Percentiles rank a stretch among this genome's conserved stretches.
These are phyloP conservation scores for Ophion ellenae DNA, from an alignment of 2,888 invertebrate genomes.

Conservation along the genomic window DNA sequence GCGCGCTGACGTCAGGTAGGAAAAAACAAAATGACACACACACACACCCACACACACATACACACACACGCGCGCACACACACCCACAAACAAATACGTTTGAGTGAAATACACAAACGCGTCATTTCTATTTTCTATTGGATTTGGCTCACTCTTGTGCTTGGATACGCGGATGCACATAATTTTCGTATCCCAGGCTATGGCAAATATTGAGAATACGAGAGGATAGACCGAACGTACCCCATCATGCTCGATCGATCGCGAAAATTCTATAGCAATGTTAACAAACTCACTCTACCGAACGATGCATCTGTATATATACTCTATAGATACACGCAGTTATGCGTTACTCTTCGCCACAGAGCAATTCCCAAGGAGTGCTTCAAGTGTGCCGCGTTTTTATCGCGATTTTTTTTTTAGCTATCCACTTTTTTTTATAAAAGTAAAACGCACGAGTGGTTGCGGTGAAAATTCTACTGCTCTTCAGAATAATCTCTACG, in stretches of 20 bases:
- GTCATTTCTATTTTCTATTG: constrained; percentile 57
- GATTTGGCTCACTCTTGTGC: constrained; percentile 28
- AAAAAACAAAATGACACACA: background rate
- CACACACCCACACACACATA: no score
- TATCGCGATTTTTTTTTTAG: background rate
- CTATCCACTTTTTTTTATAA: background rate
- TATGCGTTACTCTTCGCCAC: constrained; percentile 9
- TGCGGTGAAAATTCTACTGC: no score
- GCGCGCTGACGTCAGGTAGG: no score
- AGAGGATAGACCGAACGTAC: constrained; percentile 47
- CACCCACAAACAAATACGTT: background rate
- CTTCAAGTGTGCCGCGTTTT: constrained; percentile 15
- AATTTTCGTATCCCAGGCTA: constrained; percentile 57
- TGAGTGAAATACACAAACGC: constrained; percentile 42
- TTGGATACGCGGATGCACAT: constrained; percentile 42
- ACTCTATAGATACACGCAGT: background rate
- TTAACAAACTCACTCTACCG: constrained; percentile 22
- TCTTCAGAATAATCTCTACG: no score
- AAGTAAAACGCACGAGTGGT: no score
- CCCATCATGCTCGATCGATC: constrained; percentile 57
- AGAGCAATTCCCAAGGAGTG: constrained; percentile 21
- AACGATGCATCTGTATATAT: background rate
- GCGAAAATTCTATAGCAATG: constrained; percentile 46
- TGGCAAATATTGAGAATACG: constrained; percentile 62
- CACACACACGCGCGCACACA: background rate